Conservation (phyloP, 1,140 invertebrate genomes). For the Drosophila micromelanica region DNA sequence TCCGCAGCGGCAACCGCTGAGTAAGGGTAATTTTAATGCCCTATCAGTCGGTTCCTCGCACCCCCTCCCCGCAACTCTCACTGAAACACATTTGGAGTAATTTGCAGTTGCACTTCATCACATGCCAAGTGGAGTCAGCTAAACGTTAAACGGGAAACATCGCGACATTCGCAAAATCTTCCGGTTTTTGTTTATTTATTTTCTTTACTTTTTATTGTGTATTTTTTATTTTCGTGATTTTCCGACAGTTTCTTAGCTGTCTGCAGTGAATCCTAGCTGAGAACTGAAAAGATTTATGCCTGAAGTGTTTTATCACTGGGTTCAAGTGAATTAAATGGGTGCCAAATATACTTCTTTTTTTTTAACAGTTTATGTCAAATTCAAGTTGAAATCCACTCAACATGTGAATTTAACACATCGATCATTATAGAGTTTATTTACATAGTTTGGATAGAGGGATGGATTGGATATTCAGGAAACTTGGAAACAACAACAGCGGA, state of each 20-base stretch:
- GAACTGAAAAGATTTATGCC: background rate
- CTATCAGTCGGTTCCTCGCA: constrained; percentile 62
- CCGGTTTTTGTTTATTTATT: constrained; percentile 6
- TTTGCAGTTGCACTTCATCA: constrained; percentile 61
- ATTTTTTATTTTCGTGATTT: background rate
- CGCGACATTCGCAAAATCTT: background rate
- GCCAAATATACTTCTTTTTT: background rate
- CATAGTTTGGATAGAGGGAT: too few relatives aligned
- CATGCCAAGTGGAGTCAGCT: constrained; percentile 50
- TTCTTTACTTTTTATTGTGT: background rate
- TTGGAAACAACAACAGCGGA: too few relatives aligned
- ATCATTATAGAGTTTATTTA: too few relatives aligned
- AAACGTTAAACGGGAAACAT: constrained; percentile 43
- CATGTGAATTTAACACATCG: too few relatives aligned
- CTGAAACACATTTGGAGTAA: constrained; percentile 40
- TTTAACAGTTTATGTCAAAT: too few relatives aligned
- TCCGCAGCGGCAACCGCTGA: constrained; percentile 1
- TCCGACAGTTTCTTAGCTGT: too few relatives aligned
- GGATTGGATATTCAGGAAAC: too few relatives aligned
- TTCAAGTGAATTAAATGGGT: background rate
- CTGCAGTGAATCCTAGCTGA: background rate
- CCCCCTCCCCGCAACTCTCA: too few relatives aligned
- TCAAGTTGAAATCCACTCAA: too few relatives aligned
- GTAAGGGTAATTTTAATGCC: constrained; percentile 73
- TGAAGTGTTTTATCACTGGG: background rate